These are phyloP conservation scores for Xenus cinereus DNA, from an alignment of 2,113 vertebrate genomes.

Conservation along the genomic window DNA sequence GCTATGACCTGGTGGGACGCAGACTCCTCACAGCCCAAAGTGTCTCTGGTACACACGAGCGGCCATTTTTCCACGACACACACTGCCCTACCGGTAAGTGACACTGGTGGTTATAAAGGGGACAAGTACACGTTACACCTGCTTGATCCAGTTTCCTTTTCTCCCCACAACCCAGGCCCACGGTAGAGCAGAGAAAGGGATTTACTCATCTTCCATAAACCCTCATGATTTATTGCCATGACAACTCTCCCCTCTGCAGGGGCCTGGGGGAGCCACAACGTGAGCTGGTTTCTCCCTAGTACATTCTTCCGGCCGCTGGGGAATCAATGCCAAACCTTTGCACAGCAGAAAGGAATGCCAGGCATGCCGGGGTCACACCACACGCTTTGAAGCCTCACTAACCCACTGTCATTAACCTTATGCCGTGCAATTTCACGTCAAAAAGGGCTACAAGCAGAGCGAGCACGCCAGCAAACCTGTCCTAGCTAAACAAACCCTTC, in stretches of 20 bases:
- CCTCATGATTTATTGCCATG: slow-evolving; percentile 50
- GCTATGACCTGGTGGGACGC: background rate
- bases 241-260: slow-evolving; percentile 49
- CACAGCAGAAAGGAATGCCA: slow-evolving; percentile 83
- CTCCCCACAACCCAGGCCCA: background rate
- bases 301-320: slow-evolving; percentile 38
- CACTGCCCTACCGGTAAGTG: background rate
- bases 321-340: slow-evolving; percentile 75
- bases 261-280: background rate
- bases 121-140: background rate
- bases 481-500: background rate
- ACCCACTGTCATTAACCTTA: slow-evolving; percentile 78
- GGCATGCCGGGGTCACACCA: slow-evolving; percentile 74
- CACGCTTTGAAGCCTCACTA: slow-evolving; percentile 77
- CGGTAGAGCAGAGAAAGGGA: background rate
- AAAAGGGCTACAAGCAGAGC: slow-evolving; percentile 31
- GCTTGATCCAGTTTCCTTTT: background rate
- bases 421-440: slow-evolving; percentile 68
- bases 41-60: background rate
- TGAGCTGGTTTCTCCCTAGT: slow-evolving; percentile 43
- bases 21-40: background rate
- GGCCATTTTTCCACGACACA: background rate
- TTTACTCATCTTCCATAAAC: slow-evolving; percentile 24
- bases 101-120: background rate
- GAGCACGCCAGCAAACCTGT: slow-evolving; percentile 19